Evolutionary conservation across 1,140 invertebrate genomes (phyloP).

Genomic region (Ericerus pela): DNA sequence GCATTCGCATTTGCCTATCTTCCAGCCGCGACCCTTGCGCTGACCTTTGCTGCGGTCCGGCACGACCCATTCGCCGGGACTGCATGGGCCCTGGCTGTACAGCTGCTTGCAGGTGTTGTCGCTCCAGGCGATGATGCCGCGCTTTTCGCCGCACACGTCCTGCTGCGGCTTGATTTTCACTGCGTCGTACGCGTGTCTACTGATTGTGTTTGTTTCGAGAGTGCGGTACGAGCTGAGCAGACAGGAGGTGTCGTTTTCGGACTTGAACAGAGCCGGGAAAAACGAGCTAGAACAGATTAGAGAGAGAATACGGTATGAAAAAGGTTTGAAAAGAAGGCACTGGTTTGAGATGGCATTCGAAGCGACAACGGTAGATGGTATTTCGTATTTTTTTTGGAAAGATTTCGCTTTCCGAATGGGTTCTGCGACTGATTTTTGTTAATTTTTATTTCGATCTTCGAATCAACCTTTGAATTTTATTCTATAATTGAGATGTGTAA

Average conservation of each 20-base stretch:
- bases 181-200: background rate
- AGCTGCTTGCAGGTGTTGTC: constrained; percentile 23
- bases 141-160: constrained; percentile 19
- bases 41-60: constrained; percentile 31
- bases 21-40: constrained; percentile 24
- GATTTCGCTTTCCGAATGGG: no score
- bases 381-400: no score
- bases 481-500: no score
- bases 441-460: no score
- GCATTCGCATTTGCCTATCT: constrained; percentile 43
- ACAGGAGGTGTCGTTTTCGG: background rate
- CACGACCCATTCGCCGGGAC: constrained; percentile 53
- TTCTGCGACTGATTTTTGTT: no score
- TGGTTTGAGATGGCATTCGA: no score
- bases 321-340: no score
- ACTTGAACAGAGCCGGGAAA: constrained; percentile 14
- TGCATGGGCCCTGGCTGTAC: constrained; percentile 41
- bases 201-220: background rate
- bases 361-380: no score
- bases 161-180: constrained; percentile 9
- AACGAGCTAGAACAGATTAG: constrained; percentile 11
- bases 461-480: no score
- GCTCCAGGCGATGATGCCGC: constrained; percentile 22
- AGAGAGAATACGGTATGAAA: no score
- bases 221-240: constrained; percentile 1